Evolutionary conservation across 2,888 invertebrate species (phyloP).

Genomic region (Lycaena phlaeas): DNA sequence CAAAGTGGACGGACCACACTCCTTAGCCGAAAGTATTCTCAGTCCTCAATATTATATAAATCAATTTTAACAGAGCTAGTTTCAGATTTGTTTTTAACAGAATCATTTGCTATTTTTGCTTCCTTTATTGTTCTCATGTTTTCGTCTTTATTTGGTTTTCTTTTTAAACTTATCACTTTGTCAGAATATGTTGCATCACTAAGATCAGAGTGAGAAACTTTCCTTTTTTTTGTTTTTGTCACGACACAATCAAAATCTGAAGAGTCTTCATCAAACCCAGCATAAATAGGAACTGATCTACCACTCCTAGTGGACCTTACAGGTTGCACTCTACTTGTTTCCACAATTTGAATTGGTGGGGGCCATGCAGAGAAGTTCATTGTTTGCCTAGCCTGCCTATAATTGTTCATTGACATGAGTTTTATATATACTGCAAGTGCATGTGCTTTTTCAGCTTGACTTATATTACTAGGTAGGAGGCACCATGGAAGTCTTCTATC

Average conservation of each 20-base stretch:
- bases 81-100: conserved; percentile 12
- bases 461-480: conserved; percentile 42
- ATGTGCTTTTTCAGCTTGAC: conserved; percentile 52
- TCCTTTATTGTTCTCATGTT: conserved; percentile 22
- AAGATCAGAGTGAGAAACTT: conserved; percentile 43
- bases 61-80: neutral
- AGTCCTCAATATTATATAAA: neutral
- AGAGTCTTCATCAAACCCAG: conserved; percentile 59
- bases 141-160: conserved; percentile 53
- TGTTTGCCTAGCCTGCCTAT: conserved; percentile 51
- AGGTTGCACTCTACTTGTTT: conserved; percentile 47
- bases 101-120: conserved; percentile 16
- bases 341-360: conserved; percentile 55
- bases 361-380: conserved; percentile 52
- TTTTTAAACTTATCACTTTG: conserved; percentile 51
- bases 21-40: too few relatives aligned
- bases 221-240: conserved; percentile 52
- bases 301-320: conserved; percentile 58
- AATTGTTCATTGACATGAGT: conserved; percentile 55
- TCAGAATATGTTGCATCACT: conserved; percentile 41
- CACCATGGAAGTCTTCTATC: conserved; percentile 66
- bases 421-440: conserved; percentile 57
- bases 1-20: too few relatives aligned
- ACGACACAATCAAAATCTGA: conserved; percentile 54
- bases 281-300: conserved; percentile 52